phyloP scores from a whole-genome alignment of 2,888 invertebrate genomes.

The Formica aserva region DNA sequence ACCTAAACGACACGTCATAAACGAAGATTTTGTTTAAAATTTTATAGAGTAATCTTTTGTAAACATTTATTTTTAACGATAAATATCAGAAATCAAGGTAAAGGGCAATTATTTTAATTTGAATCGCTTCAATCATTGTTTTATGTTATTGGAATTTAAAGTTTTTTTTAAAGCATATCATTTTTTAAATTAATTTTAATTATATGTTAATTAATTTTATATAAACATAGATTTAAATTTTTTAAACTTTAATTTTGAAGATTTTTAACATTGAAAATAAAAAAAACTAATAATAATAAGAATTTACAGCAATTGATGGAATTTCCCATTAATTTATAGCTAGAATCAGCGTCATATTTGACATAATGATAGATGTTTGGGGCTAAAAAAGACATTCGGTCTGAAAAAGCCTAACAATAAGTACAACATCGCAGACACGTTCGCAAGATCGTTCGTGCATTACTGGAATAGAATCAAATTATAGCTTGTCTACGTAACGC shows the following conservation, averaged over 20 bases:
- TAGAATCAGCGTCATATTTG: not conserved
- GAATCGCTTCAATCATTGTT: not conserved
- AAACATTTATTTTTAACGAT: not conserved
- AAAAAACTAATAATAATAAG: not conserved
- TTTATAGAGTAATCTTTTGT: slow-evolving; percentile 3
- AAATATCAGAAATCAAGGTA: not conserved
- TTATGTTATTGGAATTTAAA: not conserved
- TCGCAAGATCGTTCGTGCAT: slow-evolving; percentile 37
- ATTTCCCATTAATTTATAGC: not conserved
- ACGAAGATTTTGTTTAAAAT: slow-evolving; percentile 22
- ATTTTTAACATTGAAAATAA: not conserved
- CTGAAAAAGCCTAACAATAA: not conserved
- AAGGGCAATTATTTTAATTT: not conserved
- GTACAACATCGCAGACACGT: not conserved
- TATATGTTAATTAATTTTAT: not conserved
- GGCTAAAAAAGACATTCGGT: not conserved
- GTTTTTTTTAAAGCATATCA: not conserved
- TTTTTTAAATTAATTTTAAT: not conserved
- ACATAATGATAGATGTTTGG: not conserved
- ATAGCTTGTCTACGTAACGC: slow-evolving; percentile 24
- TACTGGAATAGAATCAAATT: slow-evolving; percentile 46
- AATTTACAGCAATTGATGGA: not conserved
- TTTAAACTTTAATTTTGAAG: not conserved
- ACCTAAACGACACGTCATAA: slow-evolving; percentile 46
- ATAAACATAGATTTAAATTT: not conserved